Percentiles rank a stretch among this genome's conserved stretches.
phyloP scores from a whole-genome alignment of 2,113 vertebrate genomes.

The Tetrax tetrax region DNA sequence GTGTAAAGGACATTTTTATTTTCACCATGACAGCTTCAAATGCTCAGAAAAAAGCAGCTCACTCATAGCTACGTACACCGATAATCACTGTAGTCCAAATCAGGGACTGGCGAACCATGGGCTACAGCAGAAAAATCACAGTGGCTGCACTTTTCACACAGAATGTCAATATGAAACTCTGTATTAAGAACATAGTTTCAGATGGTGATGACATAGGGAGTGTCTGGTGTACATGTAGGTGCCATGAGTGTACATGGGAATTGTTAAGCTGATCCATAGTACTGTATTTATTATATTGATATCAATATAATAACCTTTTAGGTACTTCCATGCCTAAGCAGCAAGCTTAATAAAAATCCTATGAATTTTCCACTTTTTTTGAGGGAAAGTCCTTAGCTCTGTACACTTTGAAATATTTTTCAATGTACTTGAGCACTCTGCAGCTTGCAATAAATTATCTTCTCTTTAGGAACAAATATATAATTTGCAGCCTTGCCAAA shows the following conservation, averaged over 20 bases:
- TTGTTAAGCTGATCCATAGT: background rate
- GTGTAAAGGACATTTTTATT: background rate
- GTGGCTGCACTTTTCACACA: background rate
- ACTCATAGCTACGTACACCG: background rate
- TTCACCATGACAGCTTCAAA: background rate
- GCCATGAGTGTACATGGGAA: background rate
- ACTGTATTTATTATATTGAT: background rate
- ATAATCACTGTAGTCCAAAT: background rate
- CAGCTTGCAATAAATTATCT: background rate
- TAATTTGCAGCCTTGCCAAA: background rate
- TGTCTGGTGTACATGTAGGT: background rate
- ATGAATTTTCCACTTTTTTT: background rate
- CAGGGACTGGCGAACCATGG: background rate
- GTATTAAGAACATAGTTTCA: background rate
- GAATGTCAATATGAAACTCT: background rate
- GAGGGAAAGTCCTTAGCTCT: background rate
- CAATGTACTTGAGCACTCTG: background rate
- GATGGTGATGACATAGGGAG: background rate
- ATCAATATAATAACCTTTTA: background rate
- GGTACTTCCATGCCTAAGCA: background rate
- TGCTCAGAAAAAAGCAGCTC: background rate
- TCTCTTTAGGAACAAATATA: background rate
- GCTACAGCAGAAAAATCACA: background rate
- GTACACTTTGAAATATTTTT: background rate
- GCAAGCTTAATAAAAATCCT: background rate